These are phyloP conservation scores for Gavia stellata DNA, from an alignment of 2,113 vertebrate genomes.

Conservation along the genomic window DNA sequence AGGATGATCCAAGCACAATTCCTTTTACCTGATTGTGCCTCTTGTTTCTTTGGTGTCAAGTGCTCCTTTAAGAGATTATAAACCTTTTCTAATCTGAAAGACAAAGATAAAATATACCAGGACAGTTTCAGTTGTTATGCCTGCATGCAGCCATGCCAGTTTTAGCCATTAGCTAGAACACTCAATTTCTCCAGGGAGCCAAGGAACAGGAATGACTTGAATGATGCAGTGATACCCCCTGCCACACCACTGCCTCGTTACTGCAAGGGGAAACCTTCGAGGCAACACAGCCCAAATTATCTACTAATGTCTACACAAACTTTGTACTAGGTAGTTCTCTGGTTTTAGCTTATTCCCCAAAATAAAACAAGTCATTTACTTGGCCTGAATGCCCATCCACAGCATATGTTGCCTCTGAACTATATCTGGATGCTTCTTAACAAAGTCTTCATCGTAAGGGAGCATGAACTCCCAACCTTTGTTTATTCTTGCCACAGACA, in stretches of 20 bases:
- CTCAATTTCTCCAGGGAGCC: neutral
- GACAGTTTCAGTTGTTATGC: neutral
- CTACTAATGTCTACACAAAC: neutral
- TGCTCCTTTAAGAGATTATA: constrained; percentile 92
- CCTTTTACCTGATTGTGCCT: constrained; percentile 77
- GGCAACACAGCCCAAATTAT: neutral
- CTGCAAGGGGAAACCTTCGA: neutral
- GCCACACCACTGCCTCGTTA: neutral
- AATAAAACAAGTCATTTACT: constrained; percentile 74
- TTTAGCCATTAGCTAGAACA: neutral
- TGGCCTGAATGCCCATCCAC: constrained; percentile 96
- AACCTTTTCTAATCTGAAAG: constrained; percentile 91
- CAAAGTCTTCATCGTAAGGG: constrained; percentile 86
- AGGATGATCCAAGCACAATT: neutral
- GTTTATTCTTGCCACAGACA: constrained; percentile 87
- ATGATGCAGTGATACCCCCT: neutral
- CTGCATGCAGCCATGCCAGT: neutral
- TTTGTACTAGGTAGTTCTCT: neutral
- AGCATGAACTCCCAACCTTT: constrained; percentile 96
- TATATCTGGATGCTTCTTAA: constrained; percentile 93
- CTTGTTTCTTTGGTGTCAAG: constrained; percentile 82
- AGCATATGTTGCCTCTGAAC: constrained; percentile 96
- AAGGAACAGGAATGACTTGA: neutral
- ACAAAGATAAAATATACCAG: neutral
- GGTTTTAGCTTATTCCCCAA: neutral